phyloP scores from a whole-genome alignment of 2,888 invertebrate genomes.

The Cantharis rufa region DNA sequence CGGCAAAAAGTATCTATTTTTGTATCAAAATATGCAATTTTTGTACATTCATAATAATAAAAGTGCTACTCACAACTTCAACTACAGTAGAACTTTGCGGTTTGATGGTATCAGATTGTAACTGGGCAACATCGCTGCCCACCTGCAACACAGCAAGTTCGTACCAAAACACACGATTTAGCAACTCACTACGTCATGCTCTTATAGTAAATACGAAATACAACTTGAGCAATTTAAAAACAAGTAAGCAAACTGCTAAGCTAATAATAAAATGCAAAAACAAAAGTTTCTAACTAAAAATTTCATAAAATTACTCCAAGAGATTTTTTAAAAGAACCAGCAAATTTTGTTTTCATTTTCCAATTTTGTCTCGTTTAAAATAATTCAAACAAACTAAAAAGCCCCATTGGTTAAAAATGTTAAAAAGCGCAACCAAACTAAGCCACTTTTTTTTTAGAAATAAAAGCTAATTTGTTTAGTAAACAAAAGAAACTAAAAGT shows the following conservation, averaged over 20 bases:
- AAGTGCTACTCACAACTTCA: conserved; percentile 44
- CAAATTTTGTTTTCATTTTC: too few species aligned
- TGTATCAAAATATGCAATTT: neutral
- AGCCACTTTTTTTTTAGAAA: neutral
- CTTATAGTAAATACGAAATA: neutral
- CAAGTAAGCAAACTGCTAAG: neutral
- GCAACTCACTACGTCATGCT: conserved; percentile 23
- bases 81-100: conserved; percentile 40
- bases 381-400: neutral
- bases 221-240: neutral
- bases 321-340: too few species aligned
- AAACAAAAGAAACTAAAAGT: neutral
- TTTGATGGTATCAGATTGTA: conserved; percentile 40
- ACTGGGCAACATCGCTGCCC: conserved; percentile 41
- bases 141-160: conserved; percentile 43
- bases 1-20: neutral
- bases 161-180: conserved; percentile 37
- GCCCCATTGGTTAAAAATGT: neutral
- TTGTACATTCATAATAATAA: conserved; percentile 11
- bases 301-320: conserved; percentile 25
- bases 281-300: neutral
- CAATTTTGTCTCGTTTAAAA: too few species aligned
- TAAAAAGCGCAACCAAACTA: neutral
- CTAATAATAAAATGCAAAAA: neutral
- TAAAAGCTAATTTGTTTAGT: neutral